A percentile compares a stretch with the other conserved stretches of the same genome.
Evolutionary conservation across 2,113 vertebrate genomes (phyloP).

Genomic region (Albula glossodonta): DNA sequence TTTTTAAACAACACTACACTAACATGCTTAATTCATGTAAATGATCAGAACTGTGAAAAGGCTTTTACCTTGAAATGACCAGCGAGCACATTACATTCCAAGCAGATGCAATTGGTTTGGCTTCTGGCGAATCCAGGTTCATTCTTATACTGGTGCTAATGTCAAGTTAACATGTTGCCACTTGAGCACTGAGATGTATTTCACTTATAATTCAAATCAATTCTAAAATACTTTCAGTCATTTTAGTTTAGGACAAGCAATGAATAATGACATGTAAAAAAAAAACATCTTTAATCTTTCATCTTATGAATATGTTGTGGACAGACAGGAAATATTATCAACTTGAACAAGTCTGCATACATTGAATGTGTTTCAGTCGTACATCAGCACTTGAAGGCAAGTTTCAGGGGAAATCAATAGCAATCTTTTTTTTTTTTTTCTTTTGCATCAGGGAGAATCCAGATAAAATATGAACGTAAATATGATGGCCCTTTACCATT

Average conservation of each 20-base stretch:
- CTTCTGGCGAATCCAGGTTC: neutral
- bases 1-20: neutral
- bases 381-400: conserved; percentile 7
- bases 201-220: neutral
- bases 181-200: neutral
- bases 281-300: neutral
- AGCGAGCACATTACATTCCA: neutral
- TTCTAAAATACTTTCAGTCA: neutral
- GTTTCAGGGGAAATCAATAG: conserved; percentile 18
- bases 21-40: neutral
- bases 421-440: neutral
- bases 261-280: neutral
- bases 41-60: neutral
- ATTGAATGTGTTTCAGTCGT: neutral
- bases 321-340: neutral
- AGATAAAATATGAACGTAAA: conserved; percentile 23
- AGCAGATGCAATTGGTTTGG: neutral
- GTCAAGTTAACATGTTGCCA: neutral
- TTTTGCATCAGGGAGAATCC: neutral
- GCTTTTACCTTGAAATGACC: neutral
- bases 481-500: conserved; percentile 5
- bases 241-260: neutral
- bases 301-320: neutral
- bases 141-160: neutral
- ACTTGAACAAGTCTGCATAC: neutral